Base-by-base conservation (phyloP, 1,140 invertebrate species). In the Drosophila parabipectinata region DNA sequence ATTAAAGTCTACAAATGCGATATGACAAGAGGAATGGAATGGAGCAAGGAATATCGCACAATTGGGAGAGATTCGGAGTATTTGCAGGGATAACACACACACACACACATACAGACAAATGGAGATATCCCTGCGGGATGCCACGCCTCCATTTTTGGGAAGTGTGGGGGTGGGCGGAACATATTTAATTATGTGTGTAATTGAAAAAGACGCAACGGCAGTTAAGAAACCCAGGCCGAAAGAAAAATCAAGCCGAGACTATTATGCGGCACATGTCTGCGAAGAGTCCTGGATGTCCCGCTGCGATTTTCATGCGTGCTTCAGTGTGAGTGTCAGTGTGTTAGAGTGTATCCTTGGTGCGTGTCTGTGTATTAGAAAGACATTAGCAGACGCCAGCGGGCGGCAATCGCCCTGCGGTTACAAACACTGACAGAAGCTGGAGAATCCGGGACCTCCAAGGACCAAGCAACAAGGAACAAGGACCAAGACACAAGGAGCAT, bases 131-230 rank as follows among this genome's bases (percentile, higher is more conserved):
- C 64, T 37, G 50, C 72, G 81, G 74, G 69, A 71, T 26, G 41
- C 50, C 58, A 85, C 68, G 57, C 60, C 57, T 47, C 53, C 30
- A n/a, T 2, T 21, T 52, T 55, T 18, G 34, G 41, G 67, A 32
- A 47, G 21, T 21, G 3, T 44, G 60, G 67, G 37, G 51, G 18
- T 18, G 18, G 47, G 60, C 64, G 51, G 37, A 82, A 78, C 69
- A 87, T 87, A 87, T 87, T 87, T 87, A 87, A 87, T 87, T 87
- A 87, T 87, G 82, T 87, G 74, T 79, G 82, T 87, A 82, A 87
- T 87, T 87, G 82, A 87, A 87, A 85, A 87, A 82, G 82, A 77
- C 81, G 81, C 81, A 80, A 76, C 61, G 63, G 81, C 82, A 84
- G 81, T 84, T 84, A 85, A 74, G 77, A 54, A 59, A 68, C 45